Percentiles rank a stretch among this genome's conserved stretches.
Evolutionary conservation across 1,140 invertebrate species (phyloP).

Genomic region (Gonatopus flavifemur): DNA sequence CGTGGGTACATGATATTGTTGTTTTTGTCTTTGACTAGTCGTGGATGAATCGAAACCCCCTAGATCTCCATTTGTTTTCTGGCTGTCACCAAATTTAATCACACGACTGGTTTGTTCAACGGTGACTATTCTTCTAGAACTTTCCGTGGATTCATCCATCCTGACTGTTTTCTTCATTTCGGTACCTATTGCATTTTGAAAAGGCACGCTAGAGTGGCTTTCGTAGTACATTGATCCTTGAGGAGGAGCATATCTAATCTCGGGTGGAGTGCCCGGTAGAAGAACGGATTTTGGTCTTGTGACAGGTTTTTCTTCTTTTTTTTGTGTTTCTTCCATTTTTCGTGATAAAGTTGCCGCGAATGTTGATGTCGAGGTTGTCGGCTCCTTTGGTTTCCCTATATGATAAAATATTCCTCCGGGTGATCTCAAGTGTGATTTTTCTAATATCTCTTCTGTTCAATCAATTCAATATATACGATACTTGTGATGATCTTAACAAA

Average conservation of each 20-base stretch:
- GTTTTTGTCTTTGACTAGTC: conserved; percentile 16
- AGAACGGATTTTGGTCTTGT: conserved; percentile 54
- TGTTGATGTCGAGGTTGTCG: conserved; percentile 56
- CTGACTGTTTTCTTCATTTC: conserved; percentile 69
- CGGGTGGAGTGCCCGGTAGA: conserved; percentile 63
- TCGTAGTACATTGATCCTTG: conserved; percentile 59
- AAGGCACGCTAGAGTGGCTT: conserved; percentile 58
- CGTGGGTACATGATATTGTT: conserved; percentile 56
- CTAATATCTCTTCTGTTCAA: no score
- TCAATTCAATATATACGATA: no score
- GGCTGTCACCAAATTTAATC: conserved; percentile 65
- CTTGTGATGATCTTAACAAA: no score
- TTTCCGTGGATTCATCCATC: conserved; percentile 71
- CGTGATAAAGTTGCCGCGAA: no score
- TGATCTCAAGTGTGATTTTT: conserved; percentile 27
- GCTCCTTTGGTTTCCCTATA: conserved; percentile 42
- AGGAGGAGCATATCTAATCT: conserved; percentile 62
- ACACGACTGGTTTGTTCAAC: conserved; percentile 70
- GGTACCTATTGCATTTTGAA: conserved; percentile 62
- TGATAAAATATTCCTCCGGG: conserved; percentile 35
- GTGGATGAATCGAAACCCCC: conserved; percentile 18
- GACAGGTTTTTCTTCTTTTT: conserved; percentile 20
- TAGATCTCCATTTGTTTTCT: conserved; percentile 28
- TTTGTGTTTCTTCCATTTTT: conserved; percentile 34
- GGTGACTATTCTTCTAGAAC: conserved; percentile 65